phyloP scores from a whole-genome alignment of 2,113 vertebrate genomes.

The Sinocyclocheilus rhinocerous region DNA sequence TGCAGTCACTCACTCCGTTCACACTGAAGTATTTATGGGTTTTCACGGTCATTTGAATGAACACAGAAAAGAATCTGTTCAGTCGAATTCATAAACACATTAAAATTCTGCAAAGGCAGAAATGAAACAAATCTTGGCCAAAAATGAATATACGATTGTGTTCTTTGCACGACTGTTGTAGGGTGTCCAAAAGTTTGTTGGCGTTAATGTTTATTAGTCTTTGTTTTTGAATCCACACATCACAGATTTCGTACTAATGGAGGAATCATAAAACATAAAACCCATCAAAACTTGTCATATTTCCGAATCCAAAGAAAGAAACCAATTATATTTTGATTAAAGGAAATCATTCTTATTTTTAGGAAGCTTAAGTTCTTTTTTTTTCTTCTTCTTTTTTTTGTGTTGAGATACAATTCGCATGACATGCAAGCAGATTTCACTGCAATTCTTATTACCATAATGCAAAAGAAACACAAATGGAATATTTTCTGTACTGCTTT shows the following conservation, averaged over 20 bases:
- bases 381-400: too few species aligned
- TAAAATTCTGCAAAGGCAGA: slow-evolving; percentile 1
- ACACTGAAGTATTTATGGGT: not conserved
- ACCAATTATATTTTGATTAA: not conserved
- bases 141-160: not conserved
- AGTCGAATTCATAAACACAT: not conserved
- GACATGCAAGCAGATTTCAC: not conserved
- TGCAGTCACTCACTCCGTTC: not conserved
- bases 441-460: not conserved
- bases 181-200: not conserved
- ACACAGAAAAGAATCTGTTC: not conserved
- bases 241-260: not conserved
- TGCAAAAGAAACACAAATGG: not conserved
- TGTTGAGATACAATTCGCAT: not conserved
- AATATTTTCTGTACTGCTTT: too few species aligned
- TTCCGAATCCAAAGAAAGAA: not conserved
- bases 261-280: not conserved
- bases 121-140: not conserved
- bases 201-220: not conserved
- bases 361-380: not conserved
- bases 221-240: not conserved
- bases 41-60: slow-evolving; percentile 20
- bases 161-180: not conserved
- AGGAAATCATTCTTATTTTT: not conserved
- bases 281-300: not conserved